Percentiles rank a stretch among this genome's conserved stretches.
These are phyloP conservation scores for Holothuria leucospilota DNA, from an alignment of 53 echinoderm and acorn worm species.

Conservation along the genomic window DNA sequence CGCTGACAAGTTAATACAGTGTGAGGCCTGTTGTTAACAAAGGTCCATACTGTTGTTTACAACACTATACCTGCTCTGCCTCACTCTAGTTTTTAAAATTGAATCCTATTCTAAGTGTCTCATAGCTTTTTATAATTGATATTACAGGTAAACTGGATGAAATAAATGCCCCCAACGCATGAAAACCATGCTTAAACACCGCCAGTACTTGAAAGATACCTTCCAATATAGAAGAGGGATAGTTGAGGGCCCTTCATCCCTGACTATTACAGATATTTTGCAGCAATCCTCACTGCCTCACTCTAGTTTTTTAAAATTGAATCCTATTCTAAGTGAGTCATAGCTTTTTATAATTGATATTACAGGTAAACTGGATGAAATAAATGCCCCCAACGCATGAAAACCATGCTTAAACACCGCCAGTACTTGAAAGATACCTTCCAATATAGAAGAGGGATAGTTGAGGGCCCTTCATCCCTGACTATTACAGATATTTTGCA, in stretches of 20 bases:
- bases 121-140: not conserved
- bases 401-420: not conserved
- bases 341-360: not conserved
- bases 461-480: not conserved
- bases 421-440: conserved; percentile 12
- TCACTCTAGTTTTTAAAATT: not conserved
- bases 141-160: conserved; percentile 22
- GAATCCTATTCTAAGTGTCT: not conserved
- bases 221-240: not conserved
- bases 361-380: conserved; percentile 26
- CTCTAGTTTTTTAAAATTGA: too few relatives aligned
- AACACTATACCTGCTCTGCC: not conserved
- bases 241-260: not conserved
- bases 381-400: conserved; percentile 13
- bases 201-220: not conserved
- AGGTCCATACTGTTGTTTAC: too few relatives aligned
- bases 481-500: conserved; percentile 1
- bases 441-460: not conserved
- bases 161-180: conserved; percentile 13
- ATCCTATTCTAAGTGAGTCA: not conserved
- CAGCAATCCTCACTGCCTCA: not conserved
- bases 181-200: not conserved
- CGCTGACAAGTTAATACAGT: too few relatives aligned
- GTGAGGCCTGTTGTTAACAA: too few relatives aligned
- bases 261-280: conserved; percentile 5